These are phyloP conservation scores for Nanorana parkeri DNA, from an alignment of 2,113 vertebrate genomes.

Conservation along the genomic window DNA sequence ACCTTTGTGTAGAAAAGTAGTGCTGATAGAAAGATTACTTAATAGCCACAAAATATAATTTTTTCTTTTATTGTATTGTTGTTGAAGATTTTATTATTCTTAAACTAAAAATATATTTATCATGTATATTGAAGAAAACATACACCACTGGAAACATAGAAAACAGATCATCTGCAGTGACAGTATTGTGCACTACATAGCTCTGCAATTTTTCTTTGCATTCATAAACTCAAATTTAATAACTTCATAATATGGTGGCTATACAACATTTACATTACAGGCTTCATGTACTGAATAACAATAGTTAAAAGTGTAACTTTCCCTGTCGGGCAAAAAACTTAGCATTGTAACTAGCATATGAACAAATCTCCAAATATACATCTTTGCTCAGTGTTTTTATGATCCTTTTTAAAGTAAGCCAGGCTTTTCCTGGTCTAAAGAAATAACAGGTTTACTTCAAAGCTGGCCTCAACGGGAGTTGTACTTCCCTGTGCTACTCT, in stretches of 20 bases:
- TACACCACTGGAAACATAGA: neutral
- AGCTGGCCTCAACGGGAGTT: too few relatives aligned
- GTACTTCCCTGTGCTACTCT: too few relatives aligned
- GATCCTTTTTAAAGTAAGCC: too few relatives aligned
- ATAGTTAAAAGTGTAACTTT: too few relatives aligned
- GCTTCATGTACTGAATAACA: neutral
- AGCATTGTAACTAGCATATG: too few relatives aligned
- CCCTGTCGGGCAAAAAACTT: too few relatives aligned
- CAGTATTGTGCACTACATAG: neutral
- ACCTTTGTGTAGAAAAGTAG: constrained; percentile 1
- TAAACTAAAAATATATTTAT: neutral
- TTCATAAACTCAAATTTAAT: neutral
- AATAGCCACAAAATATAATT: constrained; percentile 1
- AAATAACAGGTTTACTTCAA: too few relatives aligned
- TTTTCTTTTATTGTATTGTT: neutral
- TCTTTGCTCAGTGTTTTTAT: too few relatives aligned
- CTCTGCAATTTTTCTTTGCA: neutral
- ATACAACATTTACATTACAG: neutral
- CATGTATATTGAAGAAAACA: neutral
- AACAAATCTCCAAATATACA: too few relatives aligned
- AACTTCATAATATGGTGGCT: neutral
- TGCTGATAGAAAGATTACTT: neutral
- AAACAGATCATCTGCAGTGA: too few relatives aligned
- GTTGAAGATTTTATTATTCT: neutral
- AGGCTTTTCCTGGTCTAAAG: too few relatives aligned